These are phyloP conservation scores for Rallus limicola DNA, from an alignment of 2,113 vertebrate species.

Conservation along the genomic window DNA sequence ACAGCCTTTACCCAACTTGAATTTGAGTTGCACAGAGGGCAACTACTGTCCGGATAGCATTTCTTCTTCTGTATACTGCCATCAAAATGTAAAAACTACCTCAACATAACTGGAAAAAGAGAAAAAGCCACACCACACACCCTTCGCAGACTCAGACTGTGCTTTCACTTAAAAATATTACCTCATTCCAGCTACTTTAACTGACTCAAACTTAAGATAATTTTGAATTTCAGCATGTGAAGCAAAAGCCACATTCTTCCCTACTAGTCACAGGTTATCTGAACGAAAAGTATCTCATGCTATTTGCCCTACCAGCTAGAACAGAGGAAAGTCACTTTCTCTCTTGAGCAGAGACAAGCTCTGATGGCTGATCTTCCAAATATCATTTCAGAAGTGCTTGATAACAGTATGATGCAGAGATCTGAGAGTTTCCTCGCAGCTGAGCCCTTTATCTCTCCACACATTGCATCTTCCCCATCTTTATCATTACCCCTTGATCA, in stretches of 20 bases:
- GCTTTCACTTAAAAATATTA: background rate
- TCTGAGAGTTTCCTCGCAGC: background rate
- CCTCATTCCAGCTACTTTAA: background rate
- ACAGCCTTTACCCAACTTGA: background rate
- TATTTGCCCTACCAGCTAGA: background rate
- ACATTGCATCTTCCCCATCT: background rate
- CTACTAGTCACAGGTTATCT: background rate
- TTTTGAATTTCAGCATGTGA: background rate
- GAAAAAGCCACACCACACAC: rapidly evolving
- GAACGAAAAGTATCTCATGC: background rate
- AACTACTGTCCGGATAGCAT: background rate
- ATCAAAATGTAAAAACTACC: background rate
- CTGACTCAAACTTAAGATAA: background rate
- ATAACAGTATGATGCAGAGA: background rate
- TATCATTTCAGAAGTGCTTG: background rate
- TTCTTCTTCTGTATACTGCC: background rate
- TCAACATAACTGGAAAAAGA: background rate
- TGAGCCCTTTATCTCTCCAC: background rate
- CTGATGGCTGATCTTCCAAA: background rate
- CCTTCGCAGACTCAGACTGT: background rate
- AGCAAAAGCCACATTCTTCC: background rate
- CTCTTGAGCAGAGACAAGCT: background rate
- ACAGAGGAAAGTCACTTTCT: background rate
- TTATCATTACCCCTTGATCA: background rate
- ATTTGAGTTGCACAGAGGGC: background rate